Conservation (phyloP, 2,797 vertebrate species). For the Lophotriccus pileatus region DNA sequence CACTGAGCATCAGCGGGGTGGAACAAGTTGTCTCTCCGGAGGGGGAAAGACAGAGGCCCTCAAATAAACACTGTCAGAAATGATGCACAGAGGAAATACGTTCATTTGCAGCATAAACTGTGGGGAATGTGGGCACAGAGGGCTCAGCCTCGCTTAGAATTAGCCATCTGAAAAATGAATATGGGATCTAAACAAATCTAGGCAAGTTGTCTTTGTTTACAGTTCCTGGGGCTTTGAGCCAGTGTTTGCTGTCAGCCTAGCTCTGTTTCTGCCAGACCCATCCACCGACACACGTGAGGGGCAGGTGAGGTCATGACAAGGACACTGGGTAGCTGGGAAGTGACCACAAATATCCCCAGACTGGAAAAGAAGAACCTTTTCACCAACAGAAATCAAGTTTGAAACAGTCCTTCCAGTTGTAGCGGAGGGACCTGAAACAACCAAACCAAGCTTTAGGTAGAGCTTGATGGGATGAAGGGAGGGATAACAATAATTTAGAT, state of each 20-base stretch:
- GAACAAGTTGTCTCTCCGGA: neutral
- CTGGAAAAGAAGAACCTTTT: neutral
- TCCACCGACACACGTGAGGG: rapidly evolving
- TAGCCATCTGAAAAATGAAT: neutral
- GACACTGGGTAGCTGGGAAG: neutral
- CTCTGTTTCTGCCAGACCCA: neutral
- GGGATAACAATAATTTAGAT: neutral
- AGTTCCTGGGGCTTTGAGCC: neutral
- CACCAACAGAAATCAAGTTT: neutral
- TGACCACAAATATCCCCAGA: neutral
- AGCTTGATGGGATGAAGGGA: neutral
- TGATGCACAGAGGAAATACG: rapidly evolving
- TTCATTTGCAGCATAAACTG: neutral
- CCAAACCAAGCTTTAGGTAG: neutral
- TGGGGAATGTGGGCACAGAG: neutral
- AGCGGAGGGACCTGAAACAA: neutral
- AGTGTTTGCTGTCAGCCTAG: neutral
- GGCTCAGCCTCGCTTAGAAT: neutral
- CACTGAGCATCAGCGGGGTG: neutral
- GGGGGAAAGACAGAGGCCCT: neutral
- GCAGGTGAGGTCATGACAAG: neutral
- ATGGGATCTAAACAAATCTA: neutral
- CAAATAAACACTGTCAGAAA: neutral
- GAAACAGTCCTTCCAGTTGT: neutral
- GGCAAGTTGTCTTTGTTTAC: neutral